Percentiles rank a stretch among this genome's conserved stretches.
Evolutionary conservation across 1,140 invertebrate species (phyloP).

Genomic region (Papilio machaon): DNA sequence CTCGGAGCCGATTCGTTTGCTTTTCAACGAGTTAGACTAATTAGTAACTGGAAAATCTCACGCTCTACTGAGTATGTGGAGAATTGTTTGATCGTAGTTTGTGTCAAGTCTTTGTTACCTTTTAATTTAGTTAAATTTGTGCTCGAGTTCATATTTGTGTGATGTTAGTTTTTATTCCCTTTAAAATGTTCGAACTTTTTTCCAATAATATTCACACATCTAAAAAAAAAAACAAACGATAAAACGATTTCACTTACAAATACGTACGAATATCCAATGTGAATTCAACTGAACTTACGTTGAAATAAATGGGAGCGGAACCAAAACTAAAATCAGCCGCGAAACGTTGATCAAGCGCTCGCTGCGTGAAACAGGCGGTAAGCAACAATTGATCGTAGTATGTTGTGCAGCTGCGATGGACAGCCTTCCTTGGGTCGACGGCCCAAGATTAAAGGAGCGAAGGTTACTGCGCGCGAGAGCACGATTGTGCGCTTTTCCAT

Average conservation of each 20-base stretch:
- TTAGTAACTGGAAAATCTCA: slow-evolving; percentile 28
- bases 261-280: slow-evolving; percentile 5
- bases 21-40: slow-evolving; percentile 36
- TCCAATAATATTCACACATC: not conserved
- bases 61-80: not conserved
- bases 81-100: slow-evolving; percentile 22
- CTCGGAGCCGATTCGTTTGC: slow-evolving; percentile 20
- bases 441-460: slow-evolving; percentile 27
- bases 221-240: not conserved
- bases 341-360: not conserved
- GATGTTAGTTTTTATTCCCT: not conserved
- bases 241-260: slow-evolving; percentile 1
- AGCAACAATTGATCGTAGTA: slow-evolving; percentile 27
- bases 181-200: not conserved
- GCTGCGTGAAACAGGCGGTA: slow-evolving; percentile 16
- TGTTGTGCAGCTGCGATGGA: slow-evolving; percentile 30
- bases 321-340: not conserved
- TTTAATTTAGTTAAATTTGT: slow-evolving; percentile 18
- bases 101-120: not conserved
- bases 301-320: not conserved
- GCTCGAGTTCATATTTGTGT: not conserved
- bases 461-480: slow-evolving; percentile 4
- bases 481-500: slow-evolving; percentile 24
- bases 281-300: not conserved
- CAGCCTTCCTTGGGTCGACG: slow-evolving; percentile 26